Base-by-base conservation (phyloP, 1,140 invertebrate species). In the Lamellibrachia luymesi region DNA sequence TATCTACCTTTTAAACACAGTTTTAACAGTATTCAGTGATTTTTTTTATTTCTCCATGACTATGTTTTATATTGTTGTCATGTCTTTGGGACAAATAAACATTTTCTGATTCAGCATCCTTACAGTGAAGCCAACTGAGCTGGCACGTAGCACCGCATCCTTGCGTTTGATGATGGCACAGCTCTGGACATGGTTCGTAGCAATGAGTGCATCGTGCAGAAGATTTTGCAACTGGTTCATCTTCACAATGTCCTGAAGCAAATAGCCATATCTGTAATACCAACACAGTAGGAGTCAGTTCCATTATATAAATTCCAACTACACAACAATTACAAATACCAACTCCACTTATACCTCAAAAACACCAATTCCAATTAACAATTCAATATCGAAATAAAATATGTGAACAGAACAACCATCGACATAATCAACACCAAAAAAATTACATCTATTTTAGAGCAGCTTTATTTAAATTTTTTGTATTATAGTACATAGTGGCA, bases 191-290 rank as follows among this genome's bases (percentile, higher is more conserved):
- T 96, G 95, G 50, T 95, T 95, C 27, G 96, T 96, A 13, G 94
- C 94, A 50, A 96, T 96, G 50, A 96, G 93, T 25, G 96, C 95
- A 94, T 96, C 96, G 92, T 96, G 96, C 38, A 96, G 93, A 38
- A 96, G 94, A 93, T 95, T 96, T 94, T 96, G 96, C 52, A 96
- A 94, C 94, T 96, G 96, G 93, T 95, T 96, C 96, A 96, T 96
- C 93, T 96, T 96, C 49, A 96, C 94, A 10, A 94, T 94, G 94
- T 96, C 96, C 96, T 96, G 94, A 13, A 94, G 50, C 50, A 91
- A 91, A 80, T 2, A 17, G 13, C 64, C 64, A 4, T 80, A 17
- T 10, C 7, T 80, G 64, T 80, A 80, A 38, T 17, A 22, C 6
- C 52, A 56, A 56, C 2, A 80, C 17, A 22, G 17, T 22, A 80